Percentiles rank a stretch among this genome's conserved stretches.
phyloP scores from a whole-genome alignment of 1,140 invertebrate genomes.

The Onthophagus taurus region DNA sequence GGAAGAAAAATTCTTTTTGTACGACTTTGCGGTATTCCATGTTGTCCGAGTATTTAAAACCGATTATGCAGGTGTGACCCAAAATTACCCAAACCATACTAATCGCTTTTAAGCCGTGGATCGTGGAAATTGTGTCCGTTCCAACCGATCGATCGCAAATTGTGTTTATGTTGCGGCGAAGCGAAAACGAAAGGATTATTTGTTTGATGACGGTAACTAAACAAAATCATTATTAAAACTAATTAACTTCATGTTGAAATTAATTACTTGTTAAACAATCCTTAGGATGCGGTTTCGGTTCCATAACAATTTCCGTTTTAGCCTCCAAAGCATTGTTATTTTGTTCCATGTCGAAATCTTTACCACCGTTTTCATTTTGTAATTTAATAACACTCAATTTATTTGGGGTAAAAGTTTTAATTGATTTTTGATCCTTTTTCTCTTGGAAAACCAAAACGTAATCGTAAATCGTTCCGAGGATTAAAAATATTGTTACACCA shows the following conservation, averaged over 20 bases:
- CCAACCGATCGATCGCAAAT: conserved; percentile 72
- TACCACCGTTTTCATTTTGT: not conserved
- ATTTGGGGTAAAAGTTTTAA: too few species aligned
- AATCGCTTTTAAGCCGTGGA: conserved; percentile 73
- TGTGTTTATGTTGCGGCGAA: conserved; percentile 60
- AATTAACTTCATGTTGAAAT: too few species aligned
- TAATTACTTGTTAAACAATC: too few species aligned
- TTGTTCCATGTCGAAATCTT: too few species aligned
- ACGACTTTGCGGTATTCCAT: conserved; percentile 67
- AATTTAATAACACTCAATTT: not conserved
- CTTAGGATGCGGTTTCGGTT: too few species aligned
- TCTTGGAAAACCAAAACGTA: conserved; percentile 27
- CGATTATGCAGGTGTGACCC: conserved; percentile 77
- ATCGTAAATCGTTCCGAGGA: conserved; percentile 52
- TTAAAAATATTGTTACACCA: conserved; percentile 46
- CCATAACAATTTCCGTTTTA: too few species aligned
- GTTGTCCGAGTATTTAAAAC: conserved; percentile 79
- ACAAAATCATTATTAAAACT: not conserved
- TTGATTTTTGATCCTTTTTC: too few species aligned
- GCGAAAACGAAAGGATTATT: conserved; percentile 68
- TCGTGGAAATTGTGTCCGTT: conserved; percentile 67
- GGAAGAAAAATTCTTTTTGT: conserved; percentile 71
- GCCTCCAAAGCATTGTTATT: not conserved
- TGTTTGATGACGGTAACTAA: conserved; percentile 40
- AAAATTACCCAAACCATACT: conserved; percentile 91